Conservation (phyloP, 1,140 invertebrate species). For the Harlomillsia oculata region DNA sequence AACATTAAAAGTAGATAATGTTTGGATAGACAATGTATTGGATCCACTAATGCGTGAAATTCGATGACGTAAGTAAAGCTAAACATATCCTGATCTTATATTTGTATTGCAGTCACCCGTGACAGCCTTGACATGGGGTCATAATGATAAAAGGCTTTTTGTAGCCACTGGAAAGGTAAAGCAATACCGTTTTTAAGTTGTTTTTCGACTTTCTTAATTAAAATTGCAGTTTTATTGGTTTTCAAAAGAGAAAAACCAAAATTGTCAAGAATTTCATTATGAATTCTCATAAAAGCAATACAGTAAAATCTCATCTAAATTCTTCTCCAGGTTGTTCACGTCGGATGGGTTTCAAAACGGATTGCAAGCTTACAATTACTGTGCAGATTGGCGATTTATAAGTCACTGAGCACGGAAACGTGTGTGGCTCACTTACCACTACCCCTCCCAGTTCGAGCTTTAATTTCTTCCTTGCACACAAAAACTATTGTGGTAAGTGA, state of each 20-base stretch:
- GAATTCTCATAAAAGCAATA: background rate
- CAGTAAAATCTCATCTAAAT: background rate
- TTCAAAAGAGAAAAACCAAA: background rate
- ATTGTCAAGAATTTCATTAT: no score
- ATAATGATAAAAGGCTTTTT: constrained; percentile 89
- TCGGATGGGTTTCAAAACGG: constrained; percentile 81
- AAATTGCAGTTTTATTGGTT: background rate
- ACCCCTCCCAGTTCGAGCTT: constrained; percentile 69
- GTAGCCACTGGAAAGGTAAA: constrained; percentile 67
- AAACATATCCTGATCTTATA: background rate
- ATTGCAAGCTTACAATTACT: constrained; percentile 82
- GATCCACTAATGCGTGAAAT: no score
- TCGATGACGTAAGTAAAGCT: no score
- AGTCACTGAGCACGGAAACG: constrained; percentile 47
- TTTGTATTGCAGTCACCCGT: constrained; percentile 58
- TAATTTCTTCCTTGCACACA: constrained; percentile 79
- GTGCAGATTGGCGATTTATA: constrained; percentile 62
- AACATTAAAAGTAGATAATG: no score
- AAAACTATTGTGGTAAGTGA: constrained; percentile 80
- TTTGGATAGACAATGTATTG: no score
- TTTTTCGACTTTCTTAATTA: background rate
- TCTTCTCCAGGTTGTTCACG: constrained; percentile 59
- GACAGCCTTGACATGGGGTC: constrained; percentile 91
- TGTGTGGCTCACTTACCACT: constrained; percentile 61
- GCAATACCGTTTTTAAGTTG: constrained; percentile 34